phyloP scores from a whole-genome alignment of 1,140 invertebrate genomes.

The Melitaea cinxia region DNA sequence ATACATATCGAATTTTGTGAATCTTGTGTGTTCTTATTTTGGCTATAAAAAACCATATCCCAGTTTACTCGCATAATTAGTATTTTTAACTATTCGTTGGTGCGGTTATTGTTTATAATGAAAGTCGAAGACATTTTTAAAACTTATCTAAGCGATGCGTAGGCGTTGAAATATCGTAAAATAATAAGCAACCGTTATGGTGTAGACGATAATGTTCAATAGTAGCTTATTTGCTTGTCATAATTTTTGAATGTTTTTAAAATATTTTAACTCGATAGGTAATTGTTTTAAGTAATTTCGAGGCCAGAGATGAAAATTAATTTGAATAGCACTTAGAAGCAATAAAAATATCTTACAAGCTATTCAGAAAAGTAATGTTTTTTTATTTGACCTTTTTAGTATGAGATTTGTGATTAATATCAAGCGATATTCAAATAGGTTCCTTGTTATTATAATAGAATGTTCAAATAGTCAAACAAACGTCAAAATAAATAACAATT shows the following conservation, averaged over 20 bases:
- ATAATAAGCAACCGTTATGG: slow-evolving; percentile 56
- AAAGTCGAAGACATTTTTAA: slow-evolving; percentile 19
- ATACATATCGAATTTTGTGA: too few relatives aligned
- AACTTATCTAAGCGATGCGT: slow-evolving; percentile 43
- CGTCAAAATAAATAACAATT: too few relatives aligned
- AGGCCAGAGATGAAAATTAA: background rate
- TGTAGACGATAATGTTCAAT: slow-evolving; percentile 51
- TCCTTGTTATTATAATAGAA: too few relatives aligned
- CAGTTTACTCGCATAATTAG: too few relatives aligned
- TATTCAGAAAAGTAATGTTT: too few relatives aligned
- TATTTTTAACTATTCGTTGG: background rate
- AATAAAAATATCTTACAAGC: too few relatives aligned
- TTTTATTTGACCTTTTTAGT: too few relatives aligned
- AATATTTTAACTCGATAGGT: background rate
- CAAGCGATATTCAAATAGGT: too few relatives aligned
- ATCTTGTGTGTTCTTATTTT: too few relatives aligned
- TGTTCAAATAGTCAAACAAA: too few relatives aligned
- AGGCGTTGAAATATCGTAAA: slow-evolving; percentile 44
- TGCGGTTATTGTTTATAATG: slow-evolving; percentile 13
- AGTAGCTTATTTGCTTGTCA: slow-evolving; percentile 29
- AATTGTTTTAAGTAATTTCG: background rate
- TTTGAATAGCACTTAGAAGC: background rate
- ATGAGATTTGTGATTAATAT: too few relatives aligned
- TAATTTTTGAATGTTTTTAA: slow-evolving; percentile 27
- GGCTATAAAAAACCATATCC: too few relatives aligned